Percentiles rank a stretch among this genome's conserved stretches.
These are phyloP conservation scores for Meriones psammophilus DNA, from an alignment of 2,797 vertebrate species.

Conservation along the genomic window DNA sequence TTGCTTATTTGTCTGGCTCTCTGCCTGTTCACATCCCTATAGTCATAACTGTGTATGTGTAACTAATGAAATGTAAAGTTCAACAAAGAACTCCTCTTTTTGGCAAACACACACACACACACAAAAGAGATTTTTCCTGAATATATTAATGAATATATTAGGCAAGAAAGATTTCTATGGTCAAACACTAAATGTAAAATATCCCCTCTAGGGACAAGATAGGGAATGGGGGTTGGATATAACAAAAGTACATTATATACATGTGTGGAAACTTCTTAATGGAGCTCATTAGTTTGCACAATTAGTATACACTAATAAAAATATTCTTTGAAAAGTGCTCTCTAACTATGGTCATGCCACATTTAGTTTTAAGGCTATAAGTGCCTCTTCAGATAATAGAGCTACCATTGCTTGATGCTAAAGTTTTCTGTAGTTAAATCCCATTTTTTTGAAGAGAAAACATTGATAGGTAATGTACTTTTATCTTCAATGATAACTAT, in stretches of 20 bases:
- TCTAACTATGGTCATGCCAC: background rate
- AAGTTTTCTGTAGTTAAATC: constrained; percentile 35
- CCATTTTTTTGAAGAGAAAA: constrained; percentile 56
- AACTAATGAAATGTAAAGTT: constrained; percentile 10
- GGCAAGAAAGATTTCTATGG: background rate
- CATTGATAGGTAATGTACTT: background rate
- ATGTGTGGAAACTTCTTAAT: background rate
- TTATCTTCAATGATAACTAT: constrained; percentile 29
- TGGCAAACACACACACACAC: background rate
- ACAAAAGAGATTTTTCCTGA: background rate
- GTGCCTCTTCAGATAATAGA: background rate
- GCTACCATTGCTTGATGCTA: background rate
- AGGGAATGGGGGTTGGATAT: background rate
- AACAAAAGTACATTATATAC: background rate
- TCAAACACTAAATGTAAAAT: constrained; percentile 44
- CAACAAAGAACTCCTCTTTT: background rate
- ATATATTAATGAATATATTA: background rate
- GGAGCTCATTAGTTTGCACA: background rate
- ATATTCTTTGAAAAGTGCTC: background rate
- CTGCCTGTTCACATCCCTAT: background rate
- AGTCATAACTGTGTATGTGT: background rate
- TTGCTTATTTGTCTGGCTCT: constrained; percentile 65
- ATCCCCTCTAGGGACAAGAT: background rate
- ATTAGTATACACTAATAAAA: background rate
- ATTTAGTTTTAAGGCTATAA: background rate